phyloP scores from a whole-genome alignment of 2,888 invertebrate genomes.

The Eupithecia pulchellata region DNA sequence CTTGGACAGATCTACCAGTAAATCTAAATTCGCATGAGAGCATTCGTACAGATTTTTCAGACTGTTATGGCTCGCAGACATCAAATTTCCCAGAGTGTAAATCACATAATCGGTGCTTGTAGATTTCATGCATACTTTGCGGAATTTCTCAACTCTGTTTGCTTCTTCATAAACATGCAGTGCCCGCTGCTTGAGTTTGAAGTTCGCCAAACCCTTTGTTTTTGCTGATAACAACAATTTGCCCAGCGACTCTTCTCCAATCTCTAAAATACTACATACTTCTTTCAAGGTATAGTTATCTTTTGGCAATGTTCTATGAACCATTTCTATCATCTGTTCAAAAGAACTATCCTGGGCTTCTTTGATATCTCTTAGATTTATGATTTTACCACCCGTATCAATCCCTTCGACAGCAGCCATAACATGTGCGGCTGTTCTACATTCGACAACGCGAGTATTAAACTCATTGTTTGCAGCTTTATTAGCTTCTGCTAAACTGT shows the following conservation, averaged over 20 bases:
- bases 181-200: conserved; percentile 94
- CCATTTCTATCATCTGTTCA: conserved; percentile 89
- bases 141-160: conserved; percentile 91
- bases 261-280: conserved; percentile 86
- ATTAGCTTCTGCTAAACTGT: conserved; percentile 94
- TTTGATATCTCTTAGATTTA: conserved; percentile 91
- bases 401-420: conserved; percentile 58
- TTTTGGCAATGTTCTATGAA: conserved; percentile 86
- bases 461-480: conserved; percentile 97
- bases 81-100: conserved; percentile 89
- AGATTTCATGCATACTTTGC: conserved; percentile 83
- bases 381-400: conserved; percentile 87
- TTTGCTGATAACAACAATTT: conserved; percentile 77
- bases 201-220: conserved; percentile 87
- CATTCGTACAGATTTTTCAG: conserved; percentile 95
- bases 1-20: conserved; percentile 90
- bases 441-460: conserved; percentile 97
- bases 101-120: conserved; percentile 70
- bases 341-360: conserved; percentile 86
- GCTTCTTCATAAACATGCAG: conserved; percentile 97
- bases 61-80: conserved; percentile 95
- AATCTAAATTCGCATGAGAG: conserved; percentile 94
- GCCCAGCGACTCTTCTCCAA: conserved; percentile 87
- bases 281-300: conserved; percentile 89
- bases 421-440: conserved; percentile 95